Base-by-base conservation (phyloP, 2,113 vertebrate species). In the Sceloporus undulatus region DNA sequence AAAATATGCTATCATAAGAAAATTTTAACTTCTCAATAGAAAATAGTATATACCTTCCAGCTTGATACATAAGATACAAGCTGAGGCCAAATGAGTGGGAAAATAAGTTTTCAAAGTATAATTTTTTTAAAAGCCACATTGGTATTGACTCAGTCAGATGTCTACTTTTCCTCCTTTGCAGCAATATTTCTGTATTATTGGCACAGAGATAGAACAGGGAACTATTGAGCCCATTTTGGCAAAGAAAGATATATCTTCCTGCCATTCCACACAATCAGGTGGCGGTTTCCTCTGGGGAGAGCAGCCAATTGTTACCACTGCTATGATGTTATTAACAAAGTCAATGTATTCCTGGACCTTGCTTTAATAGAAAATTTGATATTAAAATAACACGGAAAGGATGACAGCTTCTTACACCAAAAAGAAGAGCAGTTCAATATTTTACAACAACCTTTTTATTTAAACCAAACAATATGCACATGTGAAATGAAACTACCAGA, bases 31-130 rank as follows among this genome's bases (percentile, higher is more conserved):
- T 86, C 21, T 19, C 1, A 81, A 65, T 13, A 54, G 2, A 62
- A 89, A 86, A 23, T 11, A 38, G 82, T 75, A 84, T 73, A 85
- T 18, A 87, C 4, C 18, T 82, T 7, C 88, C 38, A 42, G 16
- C 74, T 86, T 62, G 82, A 75, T 80, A 75, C 59, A 82, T 88
- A 94, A 92, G 78, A 38, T n/a, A 93, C 89, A 92, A 54, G 83
- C 66, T 88, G 86, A 84, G 48, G 14, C 48, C 82, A 70, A 90
- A 88, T 25, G 82, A 42, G 8, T 11, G 29, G 21, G 38, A 82
- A 88, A 79, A 59, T 66, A 52, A 42, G 85, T 86, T 77, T 16
- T 86, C 87, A 14, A 5, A 85, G 68, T 54, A 29, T 71, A 59
- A 54, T 83, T 86, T 74, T 11, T 85, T 83, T 11, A 5, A 84